A percentile compares a stretch with the other conserved stretches of the same genome.
Conservation (phyloP, 35 echinoderm and acorn worm species). For the Apostichopus parvimensis region DNA sequence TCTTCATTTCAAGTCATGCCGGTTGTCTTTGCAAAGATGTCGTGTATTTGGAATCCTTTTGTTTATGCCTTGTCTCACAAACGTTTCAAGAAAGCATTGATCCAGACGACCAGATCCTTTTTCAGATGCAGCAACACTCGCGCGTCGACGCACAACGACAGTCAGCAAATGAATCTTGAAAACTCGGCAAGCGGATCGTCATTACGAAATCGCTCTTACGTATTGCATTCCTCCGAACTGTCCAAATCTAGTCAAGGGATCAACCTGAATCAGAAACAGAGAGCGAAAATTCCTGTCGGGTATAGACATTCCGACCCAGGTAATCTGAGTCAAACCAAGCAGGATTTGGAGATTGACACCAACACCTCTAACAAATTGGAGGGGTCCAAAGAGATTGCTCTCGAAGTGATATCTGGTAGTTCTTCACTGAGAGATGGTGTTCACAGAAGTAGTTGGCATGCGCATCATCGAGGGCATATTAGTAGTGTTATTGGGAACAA, state of each 20-base stretch:
- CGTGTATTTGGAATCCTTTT: constrained; percentile 82
- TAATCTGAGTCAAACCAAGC: neutral
- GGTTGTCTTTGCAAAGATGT: constrained; percentile 83
- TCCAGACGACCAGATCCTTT: neutral
- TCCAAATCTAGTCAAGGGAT: neutral
- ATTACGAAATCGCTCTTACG: neutral
- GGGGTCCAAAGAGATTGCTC: neutral
- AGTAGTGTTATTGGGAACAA: neutral
- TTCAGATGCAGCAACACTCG: neutral
- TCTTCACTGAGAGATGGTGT: neutral
- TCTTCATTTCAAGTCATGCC: constrained; percentile 66
- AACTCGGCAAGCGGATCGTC: neutral
- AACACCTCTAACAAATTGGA: neutral
- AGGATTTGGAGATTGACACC: neutral
- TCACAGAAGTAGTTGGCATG: constrained; percentile 15
- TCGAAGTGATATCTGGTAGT: constrained; percentile 9
- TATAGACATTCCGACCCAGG: neutral
- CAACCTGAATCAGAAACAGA: neutral
- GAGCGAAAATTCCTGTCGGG: neutral
- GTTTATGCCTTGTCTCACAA: constrained; percentile 88
- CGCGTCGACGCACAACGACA: neutral
- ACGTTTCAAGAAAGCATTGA: constrained; percentile 65
- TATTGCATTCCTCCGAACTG: neutral
- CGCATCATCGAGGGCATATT: neutral
- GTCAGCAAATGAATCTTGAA: neutral